Base-by-base conservation (phyloP, 2,888 invertebrate species). In the Chrysolina haemoptera region DNA sequence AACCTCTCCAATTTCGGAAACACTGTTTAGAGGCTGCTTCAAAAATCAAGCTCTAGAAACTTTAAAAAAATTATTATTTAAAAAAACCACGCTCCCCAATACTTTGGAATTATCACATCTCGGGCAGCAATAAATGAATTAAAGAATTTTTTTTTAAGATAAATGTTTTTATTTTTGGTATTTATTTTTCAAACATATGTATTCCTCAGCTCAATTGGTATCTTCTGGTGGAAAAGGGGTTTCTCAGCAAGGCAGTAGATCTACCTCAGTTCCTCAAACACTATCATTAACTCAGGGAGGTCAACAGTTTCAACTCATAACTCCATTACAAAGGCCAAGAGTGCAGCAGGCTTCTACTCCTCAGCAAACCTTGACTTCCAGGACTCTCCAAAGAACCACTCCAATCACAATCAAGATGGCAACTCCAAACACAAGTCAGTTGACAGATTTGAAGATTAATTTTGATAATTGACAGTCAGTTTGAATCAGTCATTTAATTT, bases 141-240 rank as follows among this genome's bases (percentile, higher is more conserved):
- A 35, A 6, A 8, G 35, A 27, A 1, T 1, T 27, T 27, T 3
- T 35, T 3, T 35, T 35, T 8, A 35, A 35, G 8, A 35, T 35
- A 35, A 3, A 35, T 35, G 35, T 35, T 35, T 3, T 35, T 8
- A 8, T 35, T 35, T 35, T 35, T 8, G 8, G 8, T 35, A 8
- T 3, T 35, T 35, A 35, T 35, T 35, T 35, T 35, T 35, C 35
- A 35, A 35, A 35, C 3, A 35, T 35, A 68, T 69, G 71, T 48
- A 46, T 73, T 71, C 53, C 70, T 22, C 71, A 91, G 92, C 91
- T 81, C 91, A 93, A 88, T 88, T 93, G 83, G 92, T 93, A 88
- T 89, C 91, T 71, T 90, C 92, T 79, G 91, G 92, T 75, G 92
- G 93, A 85, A 93, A 93, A 87, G 91, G 89, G 18, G 73, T 87